Evolutionary conservation across 2,113 vertebrate species (phyloP), one percentile per base, ranked within the genome.

Genomic region (Ptychochromis oligacanthus): DNA sequence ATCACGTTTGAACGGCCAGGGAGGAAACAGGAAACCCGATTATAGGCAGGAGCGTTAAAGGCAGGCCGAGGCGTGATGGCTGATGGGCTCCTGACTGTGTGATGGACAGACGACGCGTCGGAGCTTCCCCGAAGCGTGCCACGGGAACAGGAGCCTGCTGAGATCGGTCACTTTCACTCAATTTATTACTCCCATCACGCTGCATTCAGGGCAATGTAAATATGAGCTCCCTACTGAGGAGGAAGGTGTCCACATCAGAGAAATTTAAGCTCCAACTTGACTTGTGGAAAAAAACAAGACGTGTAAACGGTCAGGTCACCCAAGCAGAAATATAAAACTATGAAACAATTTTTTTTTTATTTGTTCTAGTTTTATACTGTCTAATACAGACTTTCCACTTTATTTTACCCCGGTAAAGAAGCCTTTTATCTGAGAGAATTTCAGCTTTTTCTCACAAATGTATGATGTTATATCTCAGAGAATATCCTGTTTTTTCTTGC

Each of bases 151-250:
- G 4, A 36, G 59, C 80, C 75, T 12, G 65, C 77, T 72, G 85
- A 56, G 80, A 76, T 18, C 22, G 61, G 9, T 67, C 24, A 7
- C 34, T 58, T 76, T 26, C 15, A 10, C 54, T 82, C 74, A 54
- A 34, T 72, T 72, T 72, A 56, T 20, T 59, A 7, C 76, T 70
- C 81, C 40, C 20, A 11, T 75, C 78, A 79, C 36, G 60, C 20
- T 75, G 81, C 57, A 10, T 83, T 87, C 80, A 79, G 43, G 80
- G 24, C 5, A 55, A 34, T 1, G 67, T 89, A 64, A 91, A 88
- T 34, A 57, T 4, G 6, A 84, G 79, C 78, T 13, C 70, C 76
- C 67, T 72, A 5, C 67, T 72, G 67, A 54, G 18, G 24, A 14
- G 9, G 13, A 36, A 62, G 4, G 10, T 5, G 55, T 12, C 8